phyloP scores from a whole-genome alignment of 2,797 vertebrate species.

The Cryptoprocta ferox region DNA sequence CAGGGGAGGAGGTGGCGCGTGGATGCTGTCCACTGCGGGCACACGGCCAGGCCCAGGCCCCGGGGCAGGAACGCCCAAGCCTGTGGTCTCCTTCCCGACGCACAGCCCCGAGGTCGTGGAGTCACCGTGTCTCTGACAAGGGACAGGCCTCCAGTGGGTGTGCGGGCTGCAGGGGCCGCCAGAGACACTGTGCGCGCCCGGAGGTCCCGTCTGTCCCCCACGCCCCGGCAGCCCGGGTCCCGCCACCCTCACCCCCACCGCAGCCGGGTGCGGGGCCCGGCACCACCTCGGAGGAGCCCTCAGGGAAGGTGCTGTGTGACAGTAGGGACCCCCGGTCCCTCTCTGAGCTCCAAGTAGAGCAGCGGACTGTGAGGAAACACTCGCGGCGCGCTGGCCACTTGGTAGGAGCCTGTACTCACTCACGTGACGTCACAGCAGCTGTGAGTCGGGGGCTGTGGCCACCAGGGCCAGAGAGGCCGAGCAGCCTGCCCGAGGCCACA shows the following conservation, averaged over 20 bases:
- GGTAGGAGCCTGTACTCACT: neutral
- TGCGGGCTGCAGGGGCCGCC: neutral
- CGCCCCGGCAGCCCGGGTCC: neutral
- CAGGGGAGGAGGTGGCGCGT: rapidly evolving
- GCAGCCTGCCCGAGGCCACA: neutral
- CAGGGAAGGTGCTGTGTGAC: neutral
- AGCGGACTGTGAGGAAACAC: neutral
- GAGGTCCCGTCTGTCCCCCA: neutral
- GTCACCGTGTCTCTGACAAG: neutral
- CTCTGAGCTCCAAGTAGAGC: neutral
- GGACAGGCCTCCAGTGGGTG: neutral
- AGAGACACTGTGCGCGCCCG: rapidly evolving
- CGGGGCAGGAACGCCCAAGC: neutral
- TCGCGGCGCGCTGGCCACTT: rapidly evolving
- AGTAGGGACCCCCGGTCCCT: neutral
- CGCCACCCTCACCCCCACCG: neutral
- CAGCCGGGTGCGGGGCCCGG: neutral
- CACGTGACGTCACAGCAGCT: neutral
- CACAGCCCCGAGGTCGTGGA: too few relatives aligned
- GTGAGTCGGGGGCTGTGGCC: neutral
- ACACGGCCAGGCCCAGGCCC: neutral
- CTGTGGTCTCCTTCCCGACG: neutral
- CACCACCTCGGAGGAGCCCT: neutral
- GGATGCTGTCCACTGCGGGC: neutral
- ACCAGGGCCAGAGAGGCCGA: neutral